These are phyloP conservation scores for Thymelicus lineola DNA, from an alignment of 2,888 invertebrate genomes.

Conservation along the genomic window DNA sequence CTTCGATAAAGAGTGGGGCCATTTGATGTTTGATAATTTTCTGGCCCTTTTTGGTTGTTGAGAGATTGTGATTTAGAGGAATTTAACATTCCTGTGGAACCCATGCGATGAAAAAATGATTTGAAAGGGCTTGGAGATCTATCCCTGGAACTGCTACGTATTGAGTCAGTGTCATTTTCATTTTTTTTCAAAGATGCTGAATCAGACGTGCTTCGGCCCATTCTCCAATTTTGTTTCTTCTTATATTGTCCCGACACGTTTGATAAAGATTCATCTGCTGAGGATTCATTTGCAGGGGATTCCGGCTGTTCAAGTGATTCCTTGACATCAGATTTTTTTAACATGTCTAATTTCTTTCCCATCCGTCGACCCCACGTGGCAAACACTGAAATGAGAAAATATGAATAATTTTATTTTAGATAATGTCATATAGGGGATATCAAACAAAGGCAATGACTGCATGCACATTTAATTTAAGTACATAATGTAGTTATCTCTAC, in stretches of 20 bases:
- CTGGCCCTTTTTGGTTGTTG: constrained; percentile 67
- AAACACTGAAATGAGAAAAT: constrained; percentile 79
- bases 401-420: neutral
- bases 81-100: constrained; percentile 91
- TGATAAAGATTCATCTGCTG: constrained; percentile 64
- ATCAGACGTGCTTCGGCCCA: constrained; percentile 82
- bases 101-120: constrained; percentile 90
- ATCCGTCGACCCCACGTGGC: constrained; percentile 92
- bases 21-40: constrained; percentile 73
- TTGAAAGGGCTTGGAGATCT: constrained; percentile 88
- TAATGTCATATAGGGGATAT: no score
- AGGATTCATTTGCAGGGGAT: constrained; percentile 55
- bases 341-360: constrained; percentile 91
- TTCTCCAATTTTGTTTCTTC: constrained; percentile 86
- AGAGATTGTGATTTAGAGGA: constrained; percentile 80
- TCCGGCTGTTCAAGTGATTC: constrained; percentile 73
- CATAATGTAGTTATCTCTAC: constrained; percentile 52
- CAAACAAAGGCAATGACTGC: no score
- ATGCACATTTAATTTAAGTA: no score
- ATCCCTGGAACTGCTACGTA: constrained; percentile 78
- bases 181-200: constrained; percentile 70
- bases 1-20: constrained; percentile 87
- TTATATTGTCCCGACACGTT: constrained; percentile 75
- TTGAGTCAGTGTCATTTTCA: constrained; percentile 78
- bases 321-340: constrained; percentile 88